A percentile compares a stretch with the other conserved stretches of the same genome.
Evolutionary conservation across 2,113 vertebrate species (phyloP).

Genomic region (Lamprologus callipterus): DNA sequence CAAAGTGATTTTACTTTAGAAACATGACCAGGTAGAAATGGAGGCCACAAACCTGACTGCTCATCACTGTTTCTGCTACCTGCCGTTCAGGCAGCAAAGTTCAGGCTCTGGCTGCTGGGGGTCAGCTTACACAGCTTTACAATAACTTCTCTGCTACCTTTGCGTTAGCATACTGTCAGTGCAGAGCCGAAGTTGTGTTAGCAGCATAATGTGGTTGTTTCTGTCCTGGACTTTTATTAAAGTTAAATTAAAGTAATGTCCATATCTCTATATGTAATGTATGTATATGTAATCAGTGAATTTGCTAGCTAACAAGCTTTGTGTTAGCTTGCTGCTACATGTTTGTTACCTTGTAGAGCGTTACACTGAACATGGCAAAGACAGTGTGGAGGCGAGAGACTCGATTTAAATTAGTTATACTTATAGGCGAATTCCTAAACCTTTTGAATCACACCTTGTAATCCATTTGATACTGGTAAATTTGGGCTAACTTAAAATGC

Average conservation of each 20-base stretch:
- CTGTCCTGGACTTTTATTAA: neutral
- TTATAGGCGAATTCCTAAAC: neutral
- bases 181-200: neutral
- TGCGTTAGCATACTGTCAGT: neutral
- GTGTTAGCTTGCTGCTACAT: neutral
- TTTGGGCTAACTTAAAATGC: neutral
- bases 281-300: neutral
- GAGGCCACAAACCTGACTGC: neutral
- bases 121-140: neutral
- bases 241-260: neutral
- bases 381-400: accelerated
- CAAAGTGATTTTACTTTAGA: neutral
- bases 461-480: neutral
- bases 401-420: neutral
- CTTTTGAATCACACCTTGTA: neutral
- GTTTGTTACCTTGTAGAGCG: neutral
- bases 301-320: neutral
- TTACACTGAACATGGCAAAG: neutral
- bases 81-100: accelerated
- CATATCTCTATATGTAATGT: neutral
- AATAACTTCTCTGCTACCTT: neutral
- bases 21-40: neutral
- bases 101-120: neutral
- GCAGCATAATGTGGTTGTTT: neutral
- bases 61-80: neutral